Evolutionary conservation across 2,888 invertebrate species (phyloP).

Genomic region (Drosophila kuntzei): DNA sequence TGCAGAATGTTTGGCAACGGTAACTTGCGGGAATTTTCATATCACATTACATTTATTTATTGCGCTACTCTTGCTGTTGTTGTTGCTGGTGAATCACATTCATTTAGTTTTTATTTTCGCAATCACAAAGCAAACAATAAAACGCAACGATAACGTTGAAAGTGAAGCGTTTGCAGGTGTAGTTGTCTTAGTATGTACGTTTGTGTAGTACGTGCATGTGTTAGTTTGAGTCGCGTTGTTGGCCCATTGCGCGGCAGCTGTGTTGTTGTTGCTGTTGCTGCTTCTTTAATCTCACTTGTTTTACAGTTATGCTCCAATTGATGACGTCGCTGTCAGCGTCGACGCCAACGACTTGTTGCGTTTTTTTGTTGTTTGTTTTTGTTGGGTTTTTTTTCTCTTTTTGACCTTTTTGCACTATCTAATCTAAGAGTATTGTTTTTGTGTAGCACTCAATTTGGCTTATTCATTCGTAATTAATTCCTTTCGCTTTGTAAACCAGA

Average conservation of each 20-base stretch:
- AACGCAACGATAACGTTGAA: conserved; percentile 80
- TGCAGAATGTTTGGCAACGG: conserved; percentile 37
- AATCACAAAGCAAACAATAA: conserved; percentile 71
- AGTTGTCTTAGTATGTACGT: conserved; percentile 21
- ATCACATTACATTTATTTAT: conserved; percentile 57
- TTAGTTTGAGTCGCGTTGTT: conserved; percentile 34
- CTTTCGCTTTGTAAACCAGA: conserved; percentile 12
- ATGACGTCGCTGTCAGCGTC: conserved; percentile 61
- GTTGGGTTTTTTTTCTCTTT: conserved; percentile 9
- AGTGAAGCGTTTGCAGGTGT: conserved; percentile 77
- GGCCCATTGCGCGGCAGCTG: conserved; percentile 54
- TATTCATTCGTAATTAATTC: conserved; percentile 29
- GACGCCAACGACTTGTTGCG: conserved; percentile 55
- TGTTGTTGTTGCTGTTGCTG: conserved; percentile 39
- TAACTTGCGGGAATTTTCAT: conserved; percentile 65
- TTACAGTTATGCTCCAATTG: conserved; percentile 75
- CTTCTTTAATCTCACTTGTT: conserved; percentile 69
- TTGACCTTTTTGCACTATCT: conserved; percentile 61
- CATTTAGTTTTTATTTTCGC: conserved; percentile 62
- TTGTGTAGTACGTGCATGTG: conserved; percentile 13
- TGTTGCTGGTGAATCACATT: conserved; percentile 55
- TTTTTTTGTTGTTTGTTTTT: conserved; percentile 15
- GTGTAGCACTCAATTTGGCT: conserved; percentile 32
- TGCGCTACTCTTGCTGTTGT: conserved; percentile 27
- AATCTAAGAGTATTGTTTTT: conserved; percentile 41